Evolutionary conservation across 2,888 invertebrate species (phyloP).

Genomic region (Saturnia pavonia): DNA sequence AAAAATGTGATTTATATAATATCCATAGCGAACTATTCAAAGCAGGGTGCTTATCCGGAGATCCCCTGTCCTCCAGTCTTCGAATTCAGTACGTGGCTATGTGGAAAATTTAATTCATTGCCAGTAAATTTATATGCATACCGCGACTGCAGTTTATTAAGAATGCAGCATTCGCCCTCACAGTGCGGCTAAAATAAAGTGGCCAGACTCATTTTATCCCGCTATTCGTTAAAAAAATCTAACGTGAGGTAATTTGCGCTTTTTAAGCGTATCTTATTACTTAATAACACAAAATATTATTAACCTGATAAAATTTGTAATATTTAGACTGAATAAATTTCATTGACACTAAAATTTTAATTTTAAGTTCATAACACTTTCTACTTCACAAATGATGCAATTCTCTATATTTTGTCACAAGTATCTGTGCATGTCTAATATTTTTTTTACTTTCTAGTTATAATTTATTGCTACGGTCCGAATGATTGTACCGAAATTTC

Average conservation of each 20-base stretch:
- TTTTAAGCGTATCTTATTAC: background rate
- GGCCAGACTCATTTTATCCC: conserved; percentile 55
- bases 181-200: conserved; percentile 52
- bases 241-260: background rate
- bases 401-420: too few species aligned
- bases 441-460: too few species aligned
- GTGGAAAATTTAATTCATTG: conserved; percentile 71
- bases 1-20: background rate
- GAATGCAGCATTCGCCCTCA: conserved; percentile 61
- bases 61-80: conserved; percentile 28
- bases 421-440: too few species aligned
- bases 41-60: conserved; percentile 14
- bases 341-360: too few species aligned
- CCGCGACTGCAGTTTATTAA: conserved; percentile 67
- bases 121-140: conserved; percentile 69
- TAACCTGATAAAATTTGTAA: too few species aligned
- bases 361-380: too few species aligned
- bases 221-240: conserved; percentile 30
- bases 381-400: too few species aligned
- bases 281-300: background rate
- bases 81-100: conserved; percentile 52
- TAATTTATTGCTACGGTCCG: too few species aligned
- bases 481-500: too few species aligned
- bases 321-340: too few species aligned
- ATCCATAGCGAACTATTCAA: conserved; percentile 25